phyloP scores from a whole-genome alignment of 2,888 invertebrate species.

The Tetragonula carbonaria region DNA sequence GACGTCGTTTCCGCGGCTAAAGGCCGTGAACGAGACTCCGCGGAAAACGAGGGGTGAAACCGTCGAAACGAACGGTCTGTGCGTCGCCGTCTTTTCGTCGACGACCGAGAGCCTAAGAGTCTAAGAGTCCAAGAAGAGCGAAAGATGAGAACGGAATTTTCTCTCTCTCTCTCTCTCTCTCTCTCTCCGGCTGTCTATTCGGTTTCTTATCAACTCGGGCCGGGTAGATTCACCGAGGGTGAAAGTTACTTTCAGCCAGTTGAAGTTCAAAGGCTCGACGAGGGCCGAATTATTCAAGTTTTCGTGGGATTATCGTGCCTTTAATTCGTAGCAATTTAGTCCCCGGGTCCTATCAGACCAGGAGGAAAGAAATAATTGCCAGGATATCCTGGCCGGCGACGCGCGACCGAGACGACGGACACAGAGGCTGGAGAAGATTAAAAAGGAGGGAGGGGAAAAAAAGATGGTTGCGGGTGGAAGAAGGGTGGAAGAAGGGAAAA shows the following conservation, averaged over 20 bases:
- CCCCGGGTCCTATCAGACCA: conserved; percentile 21
- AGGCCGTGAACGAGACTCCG: conserved; percentile 3
- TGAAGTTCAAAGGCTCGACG: neutral
- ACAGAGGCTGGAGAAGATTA: conserved; percentile 32
- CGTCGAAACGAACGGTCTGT: conserved; percentile 3
- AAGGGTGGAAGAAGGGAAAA: conserved; percentile 2
- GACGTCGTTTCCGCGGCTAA: conserved; percentile 21
- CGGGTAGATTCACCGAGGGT: neutral
- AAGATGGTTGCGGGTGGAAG: neutral
- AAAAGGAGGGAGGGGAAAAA: conserved; percentile 21
- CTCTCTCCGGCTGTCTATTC: too few relatives aligned
- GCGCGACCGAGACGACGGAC: conserved; percentile 20
- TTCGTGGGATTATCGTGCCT: conserved; percentile 44
- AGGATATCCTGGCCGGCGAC: conserved; percentile 29
- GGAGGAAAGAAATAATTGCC: conserved; percentile 53
- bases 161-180: too few relatives aligned
- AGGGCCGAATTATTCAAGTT: conserved; percentile 25
- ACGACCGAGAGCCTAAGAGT: neutral
- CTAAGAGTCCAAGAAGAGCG: too few relatives aligned
- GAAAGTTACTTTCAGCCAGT: conserved; percentile 9
- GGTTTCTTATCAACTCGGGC: too few relatives aligned
- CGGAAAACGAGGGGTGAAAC: neutral
- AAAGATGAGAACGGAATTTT: neutral
- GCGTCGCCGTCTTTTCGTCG: neutral
- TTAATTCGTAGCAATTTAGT: conserved; percentile 45